Conservation (phyloP, 2,113 vertebrate genomes). For the Sigmodon hispidus region DNA sequence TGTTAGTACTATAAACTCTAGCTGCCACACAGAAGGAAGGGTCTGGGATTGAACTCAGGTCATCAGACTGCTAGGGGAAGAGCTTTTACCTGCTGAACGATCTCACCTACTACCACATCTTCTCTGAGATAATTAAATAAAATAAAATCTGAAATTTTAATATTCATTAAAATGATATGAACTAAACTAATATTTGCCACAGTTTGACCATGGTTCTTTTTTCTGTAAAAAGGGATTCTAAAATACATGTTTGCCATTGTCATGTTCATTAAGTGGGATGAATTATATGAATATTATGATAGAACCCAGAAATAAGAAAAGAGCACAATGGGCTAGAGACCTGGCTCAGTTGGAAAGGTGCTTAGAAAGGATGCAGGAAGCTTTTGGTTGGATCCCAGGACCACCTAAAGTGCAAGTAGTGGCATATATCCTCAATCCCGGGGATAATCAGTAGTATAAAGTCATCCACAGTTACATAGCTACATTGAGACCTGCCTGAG, state of each 20-base stretch:
- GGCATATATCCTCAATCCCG: neutral
- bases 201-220: neutral
- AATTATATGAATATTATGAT: neutral
- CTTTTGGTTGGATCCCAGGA: too few species aligned
- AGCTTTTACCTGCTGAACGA: too few species aligned
- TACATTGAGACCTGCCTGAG: neutral
- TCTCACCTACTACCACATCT: neutral
- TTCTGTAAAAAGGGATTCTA: neutral
- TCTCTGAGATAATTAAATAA: neutral
- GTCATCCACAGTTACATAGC: neutral
- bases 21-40: too few species aligned
- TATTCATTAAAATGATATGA: neutral
- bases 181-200: neutral
- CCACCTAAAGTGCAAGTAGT: too few species aligned
- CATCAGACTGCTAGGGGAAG: too few species aligned
- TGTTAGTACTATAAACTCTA: neutral
- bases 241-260: neutral
- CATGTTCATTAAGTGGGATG: neutral
- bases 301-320: neutral
- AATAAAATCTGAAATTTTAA: neutral
- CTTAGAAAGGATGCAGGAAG: too few species aligned
- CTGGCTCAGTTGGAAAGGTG: neutral
- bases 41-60: neutral
- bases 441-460: neutral
- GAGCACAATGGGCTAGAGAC: too few species aligned